Base-by-base conservation (phyloP, 1,140 invertebrate species). In the Drosophila nigrodunni region DNA sequence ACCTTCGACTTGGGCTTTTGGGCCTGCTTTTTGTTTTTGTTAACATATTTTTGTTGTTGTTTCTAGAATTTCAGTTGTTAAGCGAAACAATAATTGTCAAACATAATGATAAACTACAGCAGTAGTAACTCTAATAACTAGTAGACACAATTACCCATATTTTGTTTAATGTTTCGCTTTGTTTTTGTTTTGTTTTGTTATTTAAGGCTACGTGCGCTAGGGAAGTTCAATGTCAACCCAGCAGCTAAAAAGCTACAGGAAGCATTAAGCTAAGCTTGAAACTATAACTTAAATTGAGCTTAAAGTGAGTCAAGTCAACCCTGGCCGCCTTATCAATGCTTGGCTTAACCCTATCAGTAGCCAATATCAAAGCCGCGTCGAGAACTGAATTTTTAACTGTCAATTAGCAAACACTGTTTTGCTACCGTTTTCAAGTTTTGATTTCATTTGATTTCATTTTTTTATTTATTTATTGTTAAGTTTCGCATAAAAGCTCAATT, bases 61-160 rank as follows among this genome's bases (percentile, higher is more conserved):
- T 89, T 80, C 79, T 88, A 88, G 83, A 89, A 89, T 65, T 67
- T 72, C 78, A 80, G 25, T 74, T 77, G 47, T 78, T 65, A 52
- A 35, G 35, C 44, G 18, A 39, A 72, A 78, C 77, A 80, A 89
- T 80, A 75, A 80, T 72, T 88, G 87, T 88, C 52, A 74, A 55
- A 55, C 73, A 64, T 76, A 76, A 65, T 72, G 59, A 65, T 66
- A 66, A 66, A 66, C 57, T 47, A 18, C 58, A 58, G 59, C 58
- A 68, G 55, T 70, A 37, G 34, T 30, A 30, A 30, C 25, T 5
- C 25, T 30, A 30, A 30, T 30, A 30, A 30, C 25, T 30, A 30
- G 6, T 69, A 77, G 74, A 78, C 85, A 88, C 85, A 88, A 88
- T 88, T 88, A 88, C 85, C 85, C 67, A 88, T 70, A 88, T 85